phyloP scores from a whole-genome alignment of 1,140 invertebrate species.

The Plodia interpunctella region DNA sequence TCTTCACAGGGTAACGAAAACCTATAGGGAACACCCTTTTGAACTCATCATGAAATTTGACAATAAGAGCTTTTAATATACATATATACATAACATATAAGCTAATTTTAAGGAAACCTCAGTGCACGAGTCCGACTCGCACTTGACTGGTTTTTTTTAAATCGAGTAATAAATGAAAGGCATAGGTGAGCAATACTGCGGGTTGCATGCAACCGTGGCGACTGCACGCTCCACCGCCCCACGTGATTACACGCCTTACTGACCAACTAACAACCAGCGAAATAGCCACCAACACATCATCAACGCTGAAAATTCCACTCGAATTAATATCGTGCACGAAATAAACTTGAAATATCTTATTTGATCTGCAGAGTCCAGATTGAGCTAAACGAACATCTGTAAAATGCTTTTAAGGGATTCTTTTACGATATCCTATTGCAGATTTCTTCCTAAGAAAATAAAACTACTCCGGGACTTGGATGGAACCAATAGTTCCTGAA shows the following conservation, averaged over 20 bases:
- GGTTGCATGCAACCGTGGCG: conserved; percentile 40
- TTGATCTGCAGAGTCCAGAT: not conserved
- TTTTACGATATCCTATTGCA: not conserved
- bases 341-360: not conserved
- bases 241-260: conserved; percentile 62
- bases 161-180: not conserved
- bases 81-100: no score
- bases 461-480: conserved; percentile 17
- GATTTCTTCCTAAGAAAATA: not conserved
- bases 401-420: not conserved
- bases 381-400: not conserved
- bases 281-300: conserved; percentile 17
- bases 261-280: conserved; percentile 54
- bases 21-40: no score
- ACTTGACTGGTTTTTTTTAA: not conserved
- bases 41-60: no score
- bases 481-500: conserved; percentile 30
- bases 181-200: conserved; percentile 18
- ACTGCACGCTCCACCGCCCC: conserved; percentile 46
- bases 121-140: no score
- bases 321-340: no score
- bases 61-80: no score
- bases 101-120: no score
- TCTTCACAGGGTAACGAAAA: no score
- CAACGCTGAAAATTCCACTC: no score